phyloP scores from a whole-genome alignment of 2,113 vertebrate species.

The Elanus axillaris region DNA sequence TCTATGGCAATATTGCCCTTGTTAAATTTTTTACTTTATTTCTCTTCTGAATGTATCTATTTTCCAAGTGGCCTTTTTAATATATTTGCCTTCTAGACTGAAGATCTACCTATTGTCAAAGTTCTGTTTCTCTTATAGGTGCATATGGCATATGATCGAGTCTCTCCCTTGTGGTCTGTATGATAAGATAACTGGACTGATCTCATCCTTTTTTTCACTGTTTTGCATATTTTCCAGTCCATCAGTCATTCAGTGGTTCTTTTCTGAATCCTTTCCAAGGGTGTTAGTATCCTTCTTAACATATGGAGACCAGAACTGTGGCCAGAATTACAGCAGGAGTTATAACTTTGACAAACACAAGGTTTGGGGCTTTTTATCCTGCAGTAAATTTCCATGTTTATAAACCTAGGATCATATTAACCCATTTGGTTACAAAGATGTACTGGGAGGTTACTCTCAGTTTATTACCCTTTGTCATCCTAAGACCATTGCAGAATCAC shows the following conservation, averaged over 20 bases:
- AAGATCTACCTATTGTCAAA: not conserved
- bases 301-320: not conserved
- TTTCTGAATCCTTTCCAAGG: not conserved
- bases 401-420: not conserved
- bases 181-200: not conserved
- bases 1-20: not conserved
- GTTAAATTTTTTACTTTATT: not conserved
- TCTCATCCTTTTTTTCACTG: not conserved
- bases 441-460: not conserved
- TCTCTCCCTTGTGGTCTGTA: not conserved
- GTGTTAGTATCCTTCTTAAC: not conserved
- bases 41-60: not conserved
- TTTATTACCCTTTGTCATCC: not conserved
- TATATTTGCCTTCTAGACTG: not conserved
- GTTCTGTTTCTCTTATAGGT: not conserved
- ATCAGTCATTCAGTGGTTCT: not conserved
- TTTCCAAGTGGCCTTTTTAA: not conserved
- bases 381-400: not conserved
- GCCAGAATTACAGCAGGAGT: not conserved
- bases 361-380: not conserved
- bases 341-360: not conserved
- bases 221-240: not conserved
- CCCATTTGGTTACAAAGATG: not conserved
- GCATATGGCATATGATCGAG: fast-evolving
- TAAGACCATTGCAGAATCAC: not conserved